Evolutionary conservation across 53 echinoderm and acorn worm species (phyloP).

Genomic region (Paracentrotus lividus): DNA sequence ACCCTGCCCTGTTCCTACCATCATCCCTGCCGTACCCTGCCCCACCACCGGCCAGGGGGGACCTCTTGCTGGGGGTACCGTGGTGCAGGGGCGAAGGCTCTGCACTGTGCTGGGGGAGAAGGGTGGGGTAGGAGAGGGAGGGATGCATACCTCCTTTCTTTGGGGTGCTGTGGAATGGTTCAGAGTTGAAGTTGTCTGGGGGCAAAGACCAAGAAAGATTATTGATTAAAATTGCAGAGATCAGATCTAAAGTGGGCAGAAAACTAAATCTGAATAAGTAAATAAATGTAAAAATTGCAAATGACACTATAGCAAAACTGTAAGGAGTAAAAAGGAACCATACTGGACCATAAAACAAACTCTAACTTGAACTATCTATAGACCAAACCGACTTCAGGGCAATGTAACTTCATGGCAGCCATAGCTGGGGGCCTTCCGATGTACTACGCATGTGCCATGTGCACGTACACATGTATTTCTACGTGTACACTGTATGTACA

Average conservation of each 20-base stretch:
- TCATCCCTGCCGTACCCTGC: neutral
- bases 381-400: too few relatives aligned
- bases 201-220: neutral
- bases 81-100: slow-evolving; percentile 42
- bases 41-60: slow-evolving; percentile 18
- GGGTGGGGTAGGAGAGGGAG: slow-evolving; percentile 66
- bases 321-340: too few relatives aligned
- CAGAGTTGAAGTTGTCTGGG: slow-evolving; percentile 54
- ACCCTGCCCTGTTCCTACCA: neutral
- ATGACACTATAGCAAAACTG: neutral
- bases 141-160: slow-evolving; percentile 62
- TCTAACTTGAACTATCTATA: too few relatives aligned
- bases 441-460: too few relatives aligned
- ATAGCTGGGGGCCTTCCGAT: too few relatives aligned
- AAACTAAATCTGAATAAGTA: neutral
- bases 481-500: too few relatives aligned
- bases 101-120: neutral
- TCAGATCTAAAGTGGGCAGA: too few relatives aligned
- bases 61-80: neutral
- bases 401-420: too few relatives aligned
- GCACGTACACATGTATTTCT: too few relatives aligned
- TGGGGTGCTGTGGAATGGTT: slow-evolving; percentile 81
- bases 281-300: neutral
- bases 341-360: too few relatives aligned
- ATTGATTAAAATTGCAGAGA: neutral